Conservation (phyloP, 35 echinoderm and acorn worm genomes). For the Lytechinus variegatus region DNA sequence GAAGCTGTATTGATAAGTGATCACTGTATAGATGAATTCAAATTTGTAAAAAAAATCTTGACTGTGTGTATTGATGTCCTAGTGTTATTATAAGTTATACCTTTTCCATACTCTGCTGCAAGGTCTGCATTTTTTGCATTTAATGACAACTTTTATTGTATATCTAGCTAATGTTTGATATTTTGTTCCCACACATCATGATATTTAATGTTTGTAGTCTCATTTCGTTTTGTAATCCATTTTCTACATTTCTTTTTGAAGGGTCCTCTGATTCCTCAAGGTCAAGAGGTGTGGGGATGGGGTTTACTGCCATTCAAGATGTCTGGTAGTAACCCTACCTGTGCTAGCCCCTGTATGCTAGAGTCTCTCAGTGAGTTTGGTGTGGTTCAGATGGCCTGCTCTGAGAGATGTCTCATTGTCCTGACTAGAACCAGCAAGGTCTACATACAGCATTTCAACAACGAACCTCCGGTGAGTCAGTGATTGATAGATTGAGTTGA, state of each 20-base stretch:
- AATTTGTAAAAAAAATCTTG: no score
- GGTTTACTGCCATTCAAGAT: conserved; percentile 69
- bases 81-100: no score
- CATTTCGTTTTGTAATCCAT: neutral
- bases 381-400: conserved; percentile 80
- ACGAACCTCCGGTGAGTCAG: conserved; percentile 69
- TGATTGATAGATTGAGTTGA: neutral
- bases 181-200: neutral
- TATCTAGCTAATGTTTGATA: no score
- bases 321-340: conserved; percentile 39
- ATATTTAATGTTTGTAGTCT: neutral
- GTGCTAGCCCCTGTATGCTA: conserved; percentile 58
- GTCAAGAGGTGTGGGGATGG: conserved; percentile 89
- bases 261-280: conserved; percentile 77
- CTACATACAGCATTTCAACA: conserved; percentile 80
- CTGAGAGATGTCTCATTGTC: conserved; percentile 73
- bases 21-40: no score
- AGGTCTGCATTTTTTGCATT: no score
- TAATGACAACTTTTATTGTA: no score
- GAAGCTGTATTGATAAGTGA: no score
- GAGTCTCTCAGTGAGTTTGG: conserved; percentile 75
- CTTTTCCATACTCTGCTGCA: no score
- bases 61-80: no score
- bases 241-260: neutral
- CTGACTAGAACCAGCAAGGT: conserved; percentile 90